Base-by-base conservation (phyloP, 2,888 invertebrate species). In the Tortricodes alternella region DNA sequence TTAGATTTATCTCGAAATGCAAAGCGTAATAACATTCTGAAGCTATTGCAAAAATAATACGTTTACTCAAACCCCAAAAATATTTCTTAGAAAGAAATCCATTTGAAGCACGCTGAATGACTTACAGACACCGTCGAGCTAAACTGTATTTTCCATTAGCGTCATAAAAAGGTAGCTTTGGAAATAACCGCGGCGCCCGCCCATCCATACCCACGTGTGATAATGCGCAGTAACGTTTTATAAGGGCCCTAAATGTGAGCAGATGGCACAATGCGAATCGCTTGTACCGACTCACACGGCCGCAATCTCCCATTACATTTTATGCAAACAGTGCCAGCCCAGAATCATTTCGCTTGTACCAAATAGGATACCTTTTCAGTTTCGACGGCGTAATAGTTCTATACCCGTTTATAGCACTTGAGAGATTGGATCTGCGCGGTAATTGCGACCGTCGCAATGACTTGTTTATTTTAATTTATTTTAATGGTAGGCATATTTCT, bases 151-250 rank as follows among this genome's bases (percentile, higher is more conserved):
- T 86, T 85, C 86, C 87, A 88, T 88, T 88, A 85, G 80, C 76
- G 83, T 80, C 81, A 84, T 86, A 85, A 87, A 87, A 85, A 85
- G 80, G 84, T 80, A 83, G 76, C 80, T 83, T 84, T 79, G 73
- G 80, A 82, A 85, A 87, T 82, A 85, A 85, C 81, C 80, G 73
- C 80, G 77, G 76, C 77, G 75, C 78, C 74, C 70, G 71, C 66
- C n/a, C n/a, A n/a, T 73, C 80, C 74, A 71, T 83, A 84, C 82
- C 78, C 88, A 85, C 81, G 86, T 87, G 88, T 83, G 85, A 85
- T 88, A 88, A 88, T 85, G 83, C 78, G 88, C 85, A 83, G 84
- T 88, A 85, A 89, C 89, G 86, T 89, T 89, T 89, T 89, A 89
- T 86, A 89, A 85, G 86, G 88, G 87, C 85, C 86, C 85, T 81